Evolutionary conservation across 2,888 invertebrate genomes (phyloP), one percentile per base, ranked within the genome.

Genomic region (Dicranocentrus wangi): DNA sequence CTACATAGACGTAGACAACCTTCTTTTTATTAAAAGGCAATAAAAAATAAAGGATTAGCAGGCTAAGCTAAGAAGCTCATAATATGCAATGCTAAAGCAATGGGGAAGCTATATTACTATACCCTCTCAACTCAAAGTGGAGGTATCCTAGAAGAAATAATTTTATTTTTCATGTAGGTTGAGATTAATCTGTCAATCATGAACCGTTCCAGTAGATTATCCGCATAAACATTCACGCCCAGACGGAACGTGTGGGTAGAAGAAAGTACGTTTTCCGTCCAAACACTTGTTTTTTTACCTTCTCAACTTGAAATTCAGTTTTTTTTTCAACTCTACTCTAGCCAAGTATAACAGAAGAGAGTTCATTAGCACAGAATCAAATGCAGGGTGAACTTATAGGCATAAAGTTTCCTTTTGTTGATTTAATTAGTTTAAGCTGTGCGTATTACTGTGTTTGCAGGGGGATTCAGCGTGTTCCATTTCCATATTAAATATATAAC

Each of bases 141-240:
- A 32, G 3, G 32, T 3, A 32, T 32, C 10, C 10, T 32, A 32
- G 15, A 47, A 47, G n/a, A 47, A 47, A 39, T 39, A 39, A 5
- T 5, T 15, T 47, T 47, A 15, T 47, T 53, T 19, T 21, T 63
- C 43, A 42, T 78, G 63, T 47, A 66, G 66, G 58, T 65, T 71
- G 53, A 71, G 71, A 79, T 79, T 79, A 60, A 65, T 43, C 71
- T 79, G 78, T 78, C 78, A 70, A 53, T 78, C 79, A 71, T 28
- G 63, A 58, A 61, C 79, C 79, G 79, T 71, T 79, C 53, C 71
- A 65, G 71, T 10, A 47, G 47, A 47, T n/a, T 47, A 47, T n/a
- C 47, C 10, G 7, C n/a, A 3, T 47, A 47, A n/a, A n/a, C 47
- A 47, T 47, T 28, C 65, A 47, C 73, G 65, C 73, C 65, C 65